These are phyloP conservation scores for Columba livia DNA, from an alignment of 2,113 vertebrate species.

Conservation along the genomic window DNA sequence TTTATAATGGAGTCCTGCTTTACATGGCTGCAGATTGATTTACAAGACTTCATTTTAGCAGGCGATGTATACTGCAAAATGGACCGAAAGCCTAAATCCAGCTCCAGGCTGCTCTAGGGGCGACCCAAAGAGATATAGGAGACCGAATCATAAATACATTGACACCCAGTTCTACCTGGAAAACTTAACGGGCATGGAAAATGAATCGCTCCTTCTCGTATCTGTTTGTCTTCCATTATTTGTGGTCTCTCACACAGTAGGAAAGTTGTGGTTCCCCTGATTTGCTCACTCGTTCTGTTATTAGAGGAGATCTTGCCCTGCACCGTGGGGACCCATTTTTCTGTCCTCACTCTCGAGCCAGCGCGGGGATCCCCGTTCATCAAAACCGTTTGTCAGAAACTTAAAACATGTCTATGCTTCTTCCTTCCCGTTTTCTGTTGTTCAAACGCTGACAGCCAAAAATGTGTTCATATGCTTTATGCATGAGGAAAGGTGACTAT, in stretches of 20 bases:
- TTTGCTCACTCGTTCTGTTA: constrained; percentile 70
- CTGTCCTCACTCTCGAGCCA: constrained; percentile 70
- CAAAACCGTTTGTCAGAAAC: constrained; percentile 37
- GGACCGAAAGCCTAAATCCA: not conserved
- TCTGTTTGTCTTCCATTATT: constrained; percentile 42
- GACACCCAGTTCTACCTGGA: not conserved
- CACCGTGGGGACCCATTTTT: constrained; percentile 71
- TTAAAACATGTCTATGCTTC: constrained; percentile 21
- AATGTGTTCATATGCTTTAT: constrained; percentile 4
- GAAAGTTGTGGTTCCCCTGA: constrained; percentile 55
- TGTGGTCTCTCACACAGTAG: constrained; percentile 61
- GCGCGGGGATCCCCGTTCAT: constrained; percentile 33
- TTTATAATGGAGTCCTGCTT: not conserved
- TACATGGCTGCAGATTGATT: not conserved
- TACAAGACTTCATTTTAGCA: not conserved
- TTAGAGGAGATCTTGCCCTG: constrained; percentile 64
- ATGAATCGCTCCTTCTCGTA: constrained; percentile 6
- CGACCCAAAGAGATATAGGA: not conserved
- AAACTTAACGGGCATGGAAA: not conserved
- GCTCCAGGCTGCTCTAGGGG: not conserved
- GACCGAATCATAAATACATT: not conserved
- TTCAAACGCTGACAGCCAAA: not conserved
- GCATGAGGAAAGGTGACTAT: constrained; percentile 31
- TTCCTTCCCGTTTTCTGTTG: constrained; percentile 11
- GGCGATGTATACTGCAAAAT: not conserved